Base-by-base conservation (phyloP, 2,888 invertebrate genomes). In the Polyommatus icarus region DNA sequence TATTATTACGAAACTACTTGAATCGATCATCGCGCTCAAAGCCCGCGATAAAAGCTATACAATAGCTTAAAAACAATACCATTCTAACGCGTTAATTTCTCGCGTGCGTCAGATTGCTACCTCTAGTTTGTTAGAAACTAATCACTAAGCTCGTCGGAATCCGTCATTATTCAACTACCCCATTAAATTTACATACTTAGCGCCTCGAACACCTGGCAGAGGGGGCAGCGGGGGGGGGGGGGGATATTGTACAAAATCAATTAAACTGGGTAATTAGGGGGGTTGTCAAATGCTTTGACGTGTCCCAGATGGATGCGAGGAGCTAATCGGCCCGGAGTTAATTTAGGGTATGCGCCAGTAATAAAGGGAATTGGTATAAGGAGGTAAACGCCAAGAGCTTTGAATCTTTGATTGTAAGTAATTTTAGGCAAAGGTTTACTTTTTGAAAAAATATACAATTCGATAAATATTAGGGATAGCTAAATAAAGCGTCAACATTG, bases 271-370 rank as follows among this genome's bases (percentile, higher is more conserved):
- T 80, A 81, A 79, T 81, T 80, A 79, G 78, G 76, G 78, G 79
- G 76, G 76, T 86, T 84, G 86, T 86, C 86, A 86, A 85, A 85
- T 85, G 87, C 86, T 87, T 85, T 87, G 88, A 87, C 86, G 83
- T 85, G 81, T 85, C 84, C 80, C 81, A 82, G 82, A 84, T 83
- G 84, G 83, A 82, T 75, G 76, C 82, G 79, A 81, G 80, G 80
- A 76, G 77, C 78, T 80, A 72, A 72, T 67, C 61, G 67, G 15
- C 73, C 75, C 36, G 50, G 71, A 78, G 78, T 78, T 78, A 78
- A 78, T 57, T 78, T 78, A 67, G 59, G 78, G 71, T 76, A 57
- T 71, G 71, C 50, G 77, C 73, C 36, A 24, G 57, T 77, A 77
- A 72, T 77, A 77, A 77, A 77, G 72, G 57, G 24, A 72, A 57